Base-by-base conservation (phyloP, 2,113 vertebrate species). In the Daboia siamensis region DNA sequence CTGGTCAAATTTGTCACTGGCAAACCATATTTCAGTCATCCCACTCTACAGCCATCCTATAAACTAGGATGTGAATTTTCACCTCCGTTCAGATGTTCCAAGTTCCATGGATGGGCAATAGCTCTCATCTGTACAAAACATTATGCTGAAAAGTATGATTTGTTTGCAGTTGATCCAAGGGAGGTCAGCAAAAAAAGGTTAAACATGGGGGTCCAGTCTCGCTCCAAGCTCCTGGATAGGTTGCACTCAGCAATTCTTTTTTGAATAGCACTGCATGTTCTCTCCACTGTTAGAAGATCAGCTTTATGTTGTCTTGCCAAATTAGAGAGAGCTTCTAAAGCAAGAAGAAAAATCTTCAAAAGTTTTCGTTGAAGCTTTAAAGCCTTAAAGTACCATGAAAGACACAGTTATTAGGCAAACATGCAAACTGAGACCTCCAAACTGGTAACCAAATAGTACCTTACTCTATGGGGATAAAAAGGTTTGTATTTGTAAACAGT, bases 231-330 rank as follows among this genome's bases (percentile, higher is more conserved):
- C 86, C 69, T 89, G 8, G 44, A 56, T 61, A 51, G 54, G 29
- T 89, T 46, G 23, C 44, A 51, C 6, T 89, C 87, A 59, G 88
- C 91, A 86, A 39, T 57, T 86, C 88, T 86, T n/a, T 59, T 92
- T 90, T 92, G 88, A 29, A 51, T 23, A 86, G 88, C 51, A 90
- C 88, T 90, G 29, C 55, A 90, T 90, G 92, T 92, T 90, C 88
- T 55, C n/a, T 59, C 87, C 54, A 26, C 9, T 56, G 64, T 48
- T 59, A 29, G 51, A 26, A 90, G 69, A 74, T 90, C 88, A 92
- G 92, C 74, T 90, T 48, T 88, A 84, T 48, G 24, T 55, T 57
- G 64, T 44, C 12, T 51, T 89, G 55, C 59, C 46, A 57, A 54
- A 74, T 59, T 59, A 46, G 59, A 88, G n/a, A 20, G 86, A 23